These are phyloP conservation scores for Microctenopoma lineatum DNA, from an alignment of 2,797 vertebrate genomes.

Conservation along the genomic window DNA sequence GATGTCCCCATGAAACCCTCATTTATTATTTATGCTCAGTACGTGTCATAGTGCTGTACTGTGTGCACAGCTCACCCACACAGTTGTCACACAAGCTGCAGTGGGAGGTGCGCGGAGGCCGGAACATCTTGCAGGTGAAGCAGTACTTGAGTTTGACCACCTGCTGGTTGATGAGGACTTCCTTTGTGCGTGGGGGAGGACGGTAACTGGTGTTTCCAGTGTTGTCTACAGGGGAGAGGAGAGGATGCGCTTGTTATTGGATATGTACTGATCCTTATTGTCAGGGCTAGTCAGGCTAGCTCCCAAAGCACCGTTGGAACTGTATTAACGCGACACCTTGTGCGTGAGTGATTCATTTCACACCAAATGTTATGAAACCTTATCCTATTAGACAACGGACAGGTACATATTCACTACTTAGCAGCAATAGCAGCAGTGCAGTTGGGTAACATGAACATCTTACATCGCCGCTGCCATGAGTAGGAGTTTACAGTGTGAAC, in stretches of 20 bases:
- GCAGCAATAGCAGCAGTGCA: slow-evolving; percentile 1
- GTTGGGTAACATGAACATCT: slow-evolving; percentile 40
- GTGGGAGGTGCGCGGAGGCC: slow-evolving; percentile 94
- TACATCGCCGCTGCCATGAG: slow-evolving; percentile 53
- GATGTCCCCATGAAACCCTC: background rate
- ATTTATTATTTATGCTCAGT: slow-evolving; percentile 41
- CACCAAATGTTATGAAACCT: background rate
- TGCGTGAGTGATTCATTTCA: background rate
- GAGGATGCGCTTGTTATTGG: too few relatives aligned
- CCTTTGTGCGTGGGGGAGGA: slow-evolving; percentile 91
- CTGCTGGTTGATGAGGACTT: slow-evolving; percentile 93
- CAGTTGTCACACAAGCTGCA: slow-evolving; percentile 98
- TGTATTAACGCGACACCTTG: too few relatives aligned
- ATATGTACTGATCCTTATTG: background rate
- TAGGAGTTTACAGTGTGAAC: slow-evolving; percentile 50
- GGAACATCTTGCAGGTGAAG: slow-evolving; percentile 98
- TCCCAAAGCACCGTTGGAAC: background rate
- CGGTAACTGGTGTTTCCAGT: slow-evolving; percentile 87
- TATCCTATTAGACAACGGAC: background rate
- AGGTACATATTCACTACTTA: slow-evolving; percentile 16
- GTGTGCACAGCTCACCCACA: slow-evolving; percentile 86
- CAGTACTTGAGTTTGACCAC: slow-evolving; percentile 96
- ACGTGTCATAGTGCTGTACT: slow-evolving; percentile 43
- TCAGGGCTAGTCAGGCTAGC: background rate
- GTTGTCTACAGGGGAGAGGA: slow-evolving; percentile 80